Evolutionary conservation across 2,888 invertebrate genomes (phyloP).

Genomic region (Mythimna albipuncta): DNA sequence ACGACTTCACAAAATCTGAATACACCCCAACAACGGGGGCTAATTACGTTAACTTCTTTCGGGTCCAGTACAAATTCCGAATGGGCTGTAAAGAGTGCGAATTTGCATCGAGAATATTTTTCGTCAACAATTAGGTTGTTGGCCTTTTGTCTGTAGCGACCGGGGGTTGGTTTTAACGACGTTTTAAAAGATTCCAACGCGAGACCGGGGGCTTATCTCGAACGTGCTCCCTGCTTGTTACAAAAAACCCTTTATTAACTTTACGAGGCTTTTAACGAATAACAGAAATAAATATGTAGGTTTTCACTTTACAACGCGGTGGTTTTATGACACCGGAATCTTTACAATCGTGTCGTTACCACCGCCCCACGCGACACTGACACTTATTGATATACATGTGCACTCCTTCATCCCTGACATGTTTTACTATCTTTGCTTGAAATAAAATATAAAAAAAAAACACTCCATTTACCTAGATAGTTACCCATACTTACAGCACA

Average conservation of each 20-base stretch:
- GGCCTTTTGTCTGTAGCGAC: conserved; percentile 85
- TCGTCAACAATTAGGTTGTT: conserved; percentile 89
- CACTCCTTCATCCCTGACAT: conserved; percentile 9
- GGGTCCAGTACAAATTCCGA: conserved; percentile 87
- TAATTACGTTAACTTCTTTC: conserved; percentile 88
- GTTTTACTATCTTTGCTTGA: conserved; percentile 4
- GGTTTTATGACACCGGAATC: conserved; percentile 79
- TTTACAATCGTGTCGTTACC: conserved; percentile 77
- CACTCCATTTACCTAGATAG: no score
- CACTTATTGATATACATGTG: conserved; percentile 56
- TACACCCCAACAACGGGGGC: conserved; percentile 75
- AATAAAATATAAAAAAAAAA: conserved; percentile 6
- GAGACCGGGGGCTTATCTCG: conserved; percentile 87
- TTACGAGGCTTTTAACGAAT: conserved; percentile 88
- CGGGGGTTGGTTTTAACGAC: conserved; percentile 89
- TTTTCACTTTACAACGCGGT: conserved; percentile 80
- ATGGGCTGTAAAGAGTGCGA: conserved; percentile 89
- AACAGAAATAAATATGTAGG: conserved; percentile 89
- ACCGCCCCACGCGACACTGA: conserved; percentile 52
- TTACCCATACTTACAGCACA: not conserved
- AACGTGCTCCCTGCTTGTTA: conserved; percentile 85
- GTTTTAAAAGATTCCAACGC: conserved; percentile 89
- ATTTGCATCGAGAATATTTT: conserved; percentile 90
- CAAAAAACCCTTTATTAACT: conserved; percentile 90
- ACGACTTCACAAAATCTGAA: conserved; percentile 74